Evolutionary conservation across 2,888 invertebrate genomes (phyloP).

Genomic region (Philopedon plagiatum): DNA sequence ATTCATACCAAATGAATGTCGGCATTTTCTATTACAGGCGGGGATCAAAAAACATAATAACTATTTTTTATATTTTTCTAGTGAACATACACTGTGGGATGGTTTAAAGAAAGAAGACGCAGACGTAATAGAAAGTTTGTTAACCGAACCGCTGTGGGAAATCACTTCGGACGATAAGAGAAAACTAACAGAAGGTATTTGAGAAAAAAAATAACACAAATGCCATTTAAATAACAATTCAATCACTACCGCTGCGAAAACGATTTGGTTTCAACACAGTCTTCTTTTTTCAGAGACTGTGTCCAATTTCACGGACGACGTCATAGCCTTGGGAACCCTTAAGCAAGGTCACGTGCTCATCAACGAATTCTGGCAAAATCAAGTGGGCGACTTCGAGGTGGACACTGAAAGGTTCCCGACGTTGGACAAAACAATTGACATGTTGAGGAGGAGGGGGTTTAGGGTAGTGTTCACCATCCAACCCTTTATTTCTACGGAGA

Average conservation of each 20-base stretch:
- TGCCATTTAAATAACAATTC: no score
- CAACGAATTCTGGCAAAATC: conserved; percentile 87
- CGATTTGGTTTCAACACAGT: no score
- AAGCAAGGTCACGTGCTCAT: conserved; percentile 85
- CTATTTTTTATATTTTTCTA: conserved; percentile 40
- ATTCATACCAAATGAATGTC: no score
- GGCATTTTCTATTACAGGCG: no score
- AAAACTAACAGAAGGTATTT: conserved; percentile 75
- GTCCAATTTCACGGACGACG: conserved; percentile 86
- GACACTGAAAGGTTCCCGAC: conserved; percentile 84
- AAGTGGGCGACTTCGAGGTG: conserved; percentile 89
- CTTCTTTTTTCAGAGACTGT: conserved; percentile 71
- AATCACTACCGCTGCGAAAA: no score
- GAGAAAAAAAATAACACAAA: no score
- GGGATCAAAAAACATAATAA: no score
- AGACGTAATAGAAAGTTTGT: conserved; percentile 79
- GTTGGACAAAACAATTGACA: conserved; percentile 83
- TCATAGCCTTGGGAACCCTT: conserved; percentile 83
- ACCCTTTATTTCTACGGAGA: conserved; percentile 91
- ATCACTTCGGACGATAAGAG: conserved; percentile 80
- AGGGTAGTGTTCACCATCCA: conserved; percentile 91
- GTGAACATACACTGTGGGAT: conserved; percentile 79
- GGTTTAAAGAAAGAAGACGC: conserved; percentile 85
- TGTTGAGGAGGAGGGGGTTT: conserved; percentile 87
- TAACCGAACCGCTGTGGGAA: conserved; percentile 91